Conservation (phyloP, 2,113 vertebrate species). For the Cygnus atratus region DNA sequence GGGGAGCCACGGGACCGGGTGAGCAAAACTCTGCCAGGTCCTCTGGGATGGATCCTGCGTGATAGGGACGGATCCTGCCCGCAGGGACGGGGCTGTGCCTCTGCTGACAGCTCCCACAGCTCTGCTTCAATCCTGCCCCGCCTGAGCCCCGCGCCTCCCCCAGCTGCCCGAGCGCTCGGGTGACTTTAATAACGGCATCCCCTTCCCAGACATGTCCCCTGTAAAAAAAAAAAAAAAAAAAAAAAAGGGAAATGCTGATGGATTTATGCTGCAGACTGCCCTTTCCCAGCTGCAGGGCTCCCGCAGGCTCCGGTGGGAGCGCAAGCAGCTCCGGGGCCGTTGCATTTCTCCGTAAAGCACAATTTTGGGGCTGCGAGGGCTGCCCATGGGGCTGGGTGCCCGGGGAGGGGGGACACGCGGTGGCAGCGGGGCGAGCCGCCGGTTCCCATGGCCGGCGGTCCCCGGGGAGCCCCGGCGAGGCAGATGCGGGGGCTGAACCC, state of each 20-base stretch:
- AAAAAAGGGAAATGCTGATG: not conserved
- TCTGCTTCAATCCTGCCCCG: fast-evolving
- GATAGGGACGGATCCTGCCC: fast-evolving
- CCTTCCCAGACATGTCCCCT: fast-evolving
- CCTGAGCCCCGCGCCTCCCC: not conserved
- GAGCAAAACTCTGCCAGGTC: not conserved
- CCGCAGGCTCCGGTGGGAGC: fast-evolving
- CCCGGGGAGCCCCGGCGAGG: not conserved
- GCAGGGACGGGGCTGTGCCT: not conserved
- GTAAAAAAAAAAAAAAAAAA: not conserved
- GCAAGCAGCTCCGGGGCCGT: fast-evolving
- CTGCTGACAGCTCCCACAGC: not conserved
- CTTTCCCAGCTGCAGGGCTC: not conserved
- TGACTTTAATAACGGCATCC: not conserved
- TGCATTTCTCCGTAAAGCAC: fast-evolving
- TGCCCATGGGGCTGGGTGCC: too few relatives aligned
- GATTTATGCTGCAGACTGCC: not conserved
- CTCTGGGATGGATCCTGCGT: not conserved
- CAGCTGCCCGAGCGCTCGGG: not conserved
- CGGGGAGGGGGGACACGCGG: not conserved
- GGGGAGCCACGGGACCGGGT: fast-evolving
- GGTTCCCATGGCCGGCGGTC: conserved; percentile 20
- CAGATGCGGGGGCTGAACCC: conserved; percentile 51
- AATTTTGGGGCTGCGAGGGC: not conserved
- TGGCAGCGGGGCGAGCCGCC: not conserved